phyloP scores from a whole-genome alignment of 2,797 vertebrate species.

The Sarcophilus harrisii region DNA sequence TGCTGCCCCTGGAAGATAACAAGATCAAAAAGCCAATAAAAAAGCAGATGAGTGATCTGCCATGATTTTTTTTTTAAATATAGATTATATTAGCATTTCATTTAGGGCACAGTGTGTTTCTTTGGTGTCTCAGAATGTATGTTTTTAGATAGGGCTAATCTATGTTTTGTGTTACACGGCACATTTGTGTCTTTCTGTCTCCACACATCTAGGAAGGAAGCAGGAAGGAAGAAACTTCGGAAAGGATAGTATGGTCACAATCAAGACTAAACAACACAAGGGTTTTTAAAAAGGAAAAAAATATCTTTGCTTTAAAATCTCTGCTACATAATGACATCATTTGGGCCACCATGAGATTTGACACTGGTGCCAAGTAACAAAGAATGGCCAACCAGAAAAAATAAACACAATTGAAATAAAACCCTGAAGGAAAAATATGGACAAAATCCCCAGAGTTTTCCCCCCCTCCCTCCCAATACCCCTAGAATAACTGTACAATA shows the following conservation, averaged over 20 bases:
- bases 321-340: slow-evolving; percentile 76
- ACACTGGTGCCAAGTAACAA: slow-evolving; percentile 72
- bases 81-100: not conserved
- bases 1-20: slow-evolving; percentile 60
- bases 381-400: slow-evolving; percentile 69
- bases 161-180: not conserved
- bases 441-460: slow-evolving; percentile 71
- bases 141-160: not conserved
- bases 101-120: not conserved
- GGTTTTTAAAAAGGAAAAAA: slow-evolving; percentile 76
- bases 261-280: slow-evolving; percentile 76
- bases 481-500: slow-evolving; percentile 66
- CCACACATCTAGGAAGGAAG: not conserved
- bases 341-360: slow-evolving; percentile 69
- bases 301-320: slow-evolving; percentile 80
- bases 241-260: slow-evolving; percentile 64
- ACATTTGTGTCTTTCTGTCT: not conserved
- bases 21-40: slow-evolving; percentile 67
- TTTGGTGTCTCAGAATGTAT: not conserved
- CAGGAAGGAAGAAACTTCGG: slow-evolving; percentile 5
- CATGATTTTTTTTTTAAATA: slow-evolving; percentile 61
- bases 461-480: slow-evolving; percentile 44
- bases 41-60: slow-evolving; percentile 36
- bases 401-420: slow-evolving; percentile 76
- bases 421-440: slow-evolving; percentile 73